Evolutionary conservation across 2,113 vertebrate genomes (phyloP), one percentile per base, ranked within the genome.

Genomic region (Ivindomyrus marchei): DNA sequence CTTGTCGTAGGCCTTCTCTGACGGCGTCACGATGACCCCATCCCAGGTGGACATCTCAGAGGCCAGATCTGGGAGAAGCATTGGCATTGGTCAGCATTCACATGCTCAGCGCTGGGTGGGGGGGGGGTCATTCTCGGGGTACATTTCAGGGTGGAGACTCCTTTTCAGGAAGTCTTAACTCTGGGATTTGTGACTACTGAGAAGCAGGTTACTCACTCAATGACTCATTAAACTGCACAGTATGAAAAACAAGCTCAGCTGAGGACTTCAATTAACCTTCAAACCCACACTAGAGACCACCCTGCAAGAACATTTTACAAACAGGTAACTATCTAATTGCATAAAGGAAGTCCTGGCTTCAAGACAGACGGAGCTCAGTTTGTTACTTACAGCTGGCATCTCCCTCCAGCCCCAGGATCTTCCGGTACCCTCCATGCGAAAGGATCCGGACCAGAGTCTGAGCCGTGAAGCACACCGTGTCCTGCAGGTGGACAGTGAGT

Each of bases 41-140:
- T 99, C 98, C 98, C 98, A 99, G 0, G 98, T 99, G 9, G 98
- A 99, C 97, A 99, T 99, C 92, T 99, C 98, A 0, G 96, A 96
- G 0, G 97, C 97, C 90, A 99, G 93, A 89, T 98, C 98, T 99
- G n/a, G 21, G 11, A 90, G 17, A 21, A 10, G 85, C 21, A 24
- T 49, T 15, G 62, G 2, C 10, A 88, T 2, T 11, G 86, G 8
- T 66, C 88, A 50, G 21, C 3, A 4, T 19, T 77, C 19, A 52
- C 9, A 24, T n/a, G 27, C 31, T 74, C 66, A 7, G 49, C 17
- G 50, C 4, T 45, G 46, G 24, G 49, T 27, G 50, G 50, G 50
- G 1, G 6, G 47, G 17, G 10, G 31, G 66, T 74, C 27, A 36
- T 31, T 36, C 27, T n/a, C 27, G 13, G 66, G 66, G 66, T 36